Evolutionary conservation across 2,888 invertebrate genomes (phyloP).

Genomic region (Agrotis exclamationis): DNA sequence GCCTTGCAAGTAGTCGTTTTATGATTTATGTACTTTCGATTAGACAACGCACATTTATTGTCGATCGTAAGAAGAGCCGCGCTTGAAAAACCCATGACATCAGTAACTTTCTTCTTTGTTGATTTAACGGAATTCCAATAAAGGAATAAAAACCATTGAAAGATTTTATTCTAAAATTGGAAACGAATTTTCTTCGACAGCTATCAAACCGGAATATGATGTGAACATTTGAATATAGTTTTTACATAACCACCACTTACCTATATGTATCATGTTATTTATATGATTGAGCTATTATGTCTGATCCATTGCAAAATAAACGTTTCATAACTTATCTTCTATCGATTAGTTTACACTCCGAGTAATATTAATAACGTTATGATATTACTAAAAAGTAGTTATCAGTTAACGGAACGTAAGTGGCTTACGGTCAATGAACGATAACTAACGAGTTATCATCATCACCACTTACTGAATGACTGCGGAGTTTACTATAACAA

Average conservation of each 20-base stretch:
- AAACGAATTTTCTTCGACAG: conserved; percentile 34
- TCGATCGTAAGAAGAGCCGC: conserved; percentile 21
- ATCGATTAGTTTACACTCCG: conserved; percentile 31
- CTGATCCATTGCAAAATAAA: conserved; percentile 48
- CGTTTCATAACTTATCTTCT: conserved; percentile 54
- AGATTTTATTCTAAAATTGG: conserved; percentile 17
- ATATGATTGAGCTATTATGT: conserved; percentile 44
- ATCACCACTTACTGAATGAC: conserved; percentile 57
- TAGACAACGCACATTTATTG: conserved; percentile 50
- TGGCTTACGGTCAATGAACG: conserved; percentile 71
- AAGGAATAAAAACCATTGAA: conserved; percentile 10
- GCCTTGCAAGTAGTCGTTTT: conserved; percentile 50
- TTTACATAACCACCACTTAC: conserved; percentile 37
- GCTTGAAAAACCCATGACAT: conserved; percentile 45
- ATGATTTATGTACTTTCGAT: conserved; percentile 68
- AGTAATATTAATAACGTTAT: conserved; percentile 42
- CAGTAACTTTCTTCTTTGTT: conserved; percentile 27
- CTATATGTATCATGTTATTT: conserved; percentile 37
- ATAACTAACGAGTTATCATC: conserved; percentile 71
- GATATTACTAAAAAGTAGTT: conserved; percentile 59
- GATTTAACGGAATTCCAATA: conserved; percentile 14
- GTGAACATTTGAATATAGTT: conserved; percentile 40
- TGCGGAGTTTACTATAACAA: conserved; percentile 41
- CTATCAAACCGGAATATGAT: conserved; percentile 35
- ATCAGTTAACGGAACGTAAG: conserved; percentile 57